Conservation (phyloP, 1,140 invertebrate species). For the Euwallacea similis region DNA sequence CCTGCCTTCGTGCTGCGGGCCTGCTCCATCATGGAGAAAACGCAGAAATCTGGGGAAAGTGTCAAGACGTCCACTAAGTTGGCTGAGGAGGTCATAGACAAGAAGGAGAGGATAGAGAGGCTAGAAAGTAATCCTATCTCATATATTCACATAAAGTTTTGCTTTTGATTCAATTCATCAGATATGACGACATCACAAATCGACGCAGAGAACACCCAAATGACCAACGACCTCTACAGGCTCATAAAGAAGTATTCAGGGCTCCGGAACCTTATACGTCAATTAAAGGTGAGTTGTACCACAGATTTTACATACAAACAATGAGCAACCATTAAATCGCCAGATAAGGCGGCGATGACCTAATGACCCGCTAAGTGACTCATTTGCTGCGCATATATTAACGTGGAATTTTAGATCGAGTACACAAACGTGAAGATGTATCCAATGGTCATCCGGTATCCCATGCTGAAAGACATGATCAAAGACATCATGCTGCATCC, state of each 20-base stretch:
- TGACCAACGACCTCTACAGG: slow-evolving; percentile 90
- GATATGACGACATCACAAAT: slow-evolving; percentile 92
- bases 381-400: too few relatives aligned
- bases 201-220: slow-evolving; percentile 89
- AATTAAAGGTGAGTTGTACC: slow-evolving; percentile 71
- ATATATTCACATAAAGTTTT: slow-evolving; percentile 6
- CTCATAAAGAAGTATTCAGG: slow-evolving; percentile 89
- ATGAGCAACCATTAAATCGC: background rate
- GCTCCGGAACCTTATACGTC: slow-evolving; percentile 82
- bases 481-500: slow-evolving; percentile 92
- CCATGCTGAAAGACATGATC: slow-evolving; percentile 94
- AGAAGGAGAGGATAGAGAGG: slow-evolving; percentile 78
- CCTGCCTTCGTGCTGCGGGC: slow-evolving; percentile 86
- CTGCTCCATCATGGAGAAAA: slow-evolving; percentile 88
- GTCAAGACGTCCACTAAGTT: slow-evolving; percentile 81
- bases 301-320: background rate
- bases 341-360: too few relatives aligned
- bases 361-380: too few relatives aligned
- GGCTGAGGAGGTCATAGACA: slow-evolving; percentile 81
- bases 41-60: slow-evolving; percentile 84
- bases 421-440: slow-evolving; percentile 89
- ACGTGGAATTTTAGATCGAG: slow-evolving; percentile 66
- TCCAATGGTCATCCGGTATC: slow-evolving; percentile 90
- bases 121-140: slow-evolving; percentile 67
- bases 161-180: slow-evolving; percentile 55